Percentiles rank a stretch among this genome's conserved stretches.
These are phyloP conservation scores for Philonicus albiceps DNA, from an alignment of 2,888 invertebrate genomes.

Conservation along the genomic window DNA sequence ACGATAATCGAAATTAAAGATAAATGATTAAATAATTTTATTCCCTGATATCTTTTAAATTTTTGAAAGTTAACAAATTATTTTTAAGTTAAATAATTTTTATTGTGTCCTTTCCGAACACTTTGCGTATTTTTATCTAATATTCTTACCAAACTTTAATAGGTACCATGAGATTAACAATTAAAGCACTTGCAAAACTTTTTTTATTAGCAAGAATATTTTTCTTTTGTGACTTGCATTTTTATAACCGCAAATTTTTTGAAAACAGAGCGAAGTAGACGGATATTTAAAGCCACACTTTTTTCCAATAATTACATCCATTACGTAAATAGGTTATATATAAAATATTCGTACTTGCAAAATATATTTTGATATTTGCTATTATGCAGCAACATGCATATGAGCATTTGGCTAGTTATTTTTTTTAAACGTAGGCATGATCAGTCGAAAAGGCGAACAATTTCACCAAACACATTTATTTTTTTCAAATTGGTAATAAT, in stretches of 20 bases:
- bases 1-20: too few relatives aligned
- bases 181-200: neutral
- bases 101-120: neutral
- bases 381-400: too few relatives aligned
- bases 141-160: neutral
- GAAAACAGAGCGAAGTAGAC: neutral
- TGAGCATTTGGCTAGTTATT: too few relatives aligned
- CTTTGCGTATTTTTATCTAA: neutral
- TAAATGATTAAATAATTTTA: too few relatives aligned
- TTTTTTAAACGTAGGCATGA: too few relatives aligned
- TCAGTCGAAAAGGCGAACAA: too few relatives aligned
- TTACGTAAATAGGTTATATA: neutral
- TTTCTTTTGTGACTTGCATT: neutral
- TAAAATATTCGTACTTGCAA: neutral
- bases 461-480: too few relatives aligned
- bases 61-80: neutral
- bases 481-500: too few relatives aligned
- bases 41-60: too few relatives aligned
- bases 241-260: neutral
- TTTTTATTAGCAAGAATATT: neutral
- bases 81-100: too few relatives aligned
- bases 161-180: neutral
- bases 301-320: neutral
- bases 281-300: neutral
- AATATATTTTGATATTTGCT: neutral